Percentiles rank a stretch among this genome's conserved stretches.
phyloP scores from a whole-genome alignment of 2,888 invertebrate species.

The Philonicus albiceps region DNA sequence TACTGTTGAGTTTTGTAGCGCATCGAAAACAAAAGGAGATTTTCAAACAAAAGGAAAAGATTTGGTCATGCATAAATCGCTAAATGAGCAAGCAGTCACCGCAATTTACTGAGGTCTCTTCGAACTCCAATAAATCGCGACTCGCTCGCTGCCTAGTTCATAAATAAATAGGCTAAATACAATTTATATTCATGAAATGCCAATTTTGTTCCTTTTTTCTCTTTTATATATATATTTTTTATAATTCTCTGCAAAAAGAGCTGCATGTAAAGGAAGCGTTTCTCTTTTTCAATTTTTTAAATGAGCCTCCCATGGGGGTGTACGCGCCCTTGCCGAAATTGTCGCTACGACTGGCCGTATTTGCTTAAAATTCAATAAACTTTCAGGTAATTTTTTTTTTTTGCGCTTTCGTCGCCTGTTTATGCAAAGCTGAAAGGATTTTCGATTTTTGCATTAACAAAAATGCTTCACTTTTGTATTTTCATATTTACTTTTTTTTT shows the following conservation, averaged over 20 bases:
- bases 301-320: not conserved
- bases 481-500: not conserved
- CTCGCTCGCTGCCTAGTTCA: slow-evolving; percentile 8
- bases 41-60: slow-evolving; percentile 8
- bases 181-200: slow-evolving; percentile 33
- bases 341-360: not conserved
- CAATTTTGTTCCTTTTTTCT: not conserved
- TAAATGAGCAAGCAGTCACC: not conserved
- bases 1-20: not conserved
- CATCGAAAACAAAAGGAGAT: not conserved
- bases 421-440: slow-evolving; percentile 34
- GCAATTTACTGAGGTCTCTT: not conserved
- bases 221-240: not conserved
- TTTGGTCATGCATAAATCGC: slow-evolving; percentile 11
- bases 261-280: slow-evolving; percentile 19
- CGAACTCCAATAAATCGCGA: slow-evolving; percentile 12
- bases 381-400: slow-evolving; percentile 18
- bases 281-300: not conserved
- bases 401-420: not conserved
- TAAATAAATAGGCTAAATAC: slow-evolving; percentile 28
- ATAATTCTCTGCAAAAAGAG: not conserved
- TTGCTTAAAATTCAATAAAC: slow-evolving; percentile 33
- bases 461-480: not conserved
- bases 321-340: not conserved
- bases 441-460: slow-evolving; percentile 21